Percentiles rank a stretch among this genome's conserved stretches.
Conservation (phyloP, 53 echinoderm and acorn worm species). For the Echinometra lucunter region DNA sequence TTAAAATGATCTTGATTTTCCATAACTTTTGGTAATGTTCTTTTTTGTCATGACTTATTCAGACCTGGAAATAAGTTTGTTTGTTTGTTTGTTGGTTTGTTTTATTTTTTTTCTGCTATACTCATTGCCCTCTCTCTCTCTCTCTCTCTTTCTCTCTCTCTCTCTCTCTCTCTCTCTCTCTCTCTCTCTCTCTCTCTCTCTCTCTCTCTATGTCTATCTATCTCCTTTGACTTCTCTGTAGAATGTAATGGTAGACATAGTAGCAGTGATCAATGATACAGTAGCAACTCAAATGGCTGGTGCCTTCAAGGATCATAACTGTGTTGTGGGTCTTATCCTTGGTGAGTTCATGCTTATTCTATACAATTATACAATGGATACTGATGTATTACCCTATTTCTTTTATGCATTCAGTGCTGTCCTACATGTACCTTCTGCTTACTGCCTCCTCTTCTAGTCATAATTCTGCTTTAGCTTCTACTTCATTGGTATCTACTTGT, state of each 20-base stretch:
- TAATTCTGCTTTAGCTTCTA: no score
- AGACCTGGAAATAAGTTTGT: no score
- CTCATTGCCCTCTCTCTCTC: not conserved
- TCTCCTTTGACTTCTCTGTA: not conserved
- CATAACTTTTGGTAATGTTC: no score
- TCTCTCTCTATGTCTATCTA: not conserved
- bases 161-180: not conserved
- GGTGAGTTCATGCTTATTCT: conserved; percentile 27
- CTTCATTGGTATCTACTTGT: no score
- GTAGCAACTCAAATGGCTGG: conserved; percentile 65
- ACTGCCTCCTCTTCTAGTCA: no score
- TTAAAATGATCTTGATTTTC: no score
- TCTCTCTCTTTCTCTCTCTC: no score
- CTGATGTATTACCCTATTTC: not conserved
- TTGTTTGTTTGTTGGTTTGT: no score
- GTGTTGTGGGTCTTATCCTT: conserved; percentile 60
- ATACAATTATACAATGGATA: not conserved
- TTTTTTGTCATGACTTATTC: no score
- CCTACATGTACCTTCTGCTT: no score
- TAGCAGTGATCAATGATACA: conserved; percentile 70
- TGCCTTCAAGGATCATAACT: conserved; percentile 66
- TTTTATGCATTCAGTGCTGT: no score
- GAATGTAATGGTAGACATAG: conserved; percentile 61
- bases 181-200: not conserved
- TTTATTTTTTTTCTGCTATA: no score